phyloP scores from a whole-genome alignment of 2,797 vertebrate species.

The Cuniculus paca region DNA sequence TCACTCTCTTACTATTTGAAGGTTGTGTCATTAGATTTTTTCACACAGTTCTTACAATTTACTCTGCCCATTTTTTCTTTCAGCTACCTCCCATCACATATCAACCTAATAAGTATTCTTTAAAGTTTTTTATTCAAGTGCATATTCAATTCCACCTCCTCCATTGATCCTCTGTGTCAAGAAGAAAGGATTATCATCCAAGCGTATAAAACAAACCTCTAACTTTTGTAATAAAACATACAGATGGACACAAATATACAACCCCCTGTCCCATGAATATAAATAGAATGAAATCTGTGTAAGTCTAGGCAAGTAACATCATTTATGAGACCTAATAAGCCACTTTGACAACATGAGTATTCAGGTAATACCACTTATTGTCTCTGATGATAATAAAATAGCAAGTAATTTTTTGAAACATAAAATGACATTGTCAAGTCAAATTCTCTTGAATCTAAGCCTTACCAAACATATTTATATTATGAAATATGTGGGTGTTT shows the following conservation, averaged over 20 bases:
- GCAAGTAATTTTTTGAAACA: conserved; percentile 51
- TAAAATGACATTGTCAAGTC: conserved; percentile 58
- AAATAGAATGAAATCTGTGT: neutral
- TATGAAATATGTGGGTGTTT: conserved; percentile 59
- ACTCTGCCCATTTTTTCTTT: neutral
- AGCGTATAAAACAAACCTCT: neutral
- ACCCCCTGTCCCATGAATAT: neutral
- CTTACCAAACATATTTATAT: conserved; percentile 21
- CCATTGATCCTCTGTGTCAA: neutral
- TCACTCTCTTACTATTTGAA: neutral
- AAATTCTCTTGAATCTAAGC: conserved; percentile 66
- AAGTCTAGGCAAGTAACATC: neutral
- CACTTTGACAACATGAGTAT: neutral
- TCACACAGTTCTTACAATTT: neutral
- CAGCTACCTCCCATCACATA: neutral
- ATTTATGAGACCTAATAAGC: neutral
- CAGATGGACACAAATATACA: neutral
- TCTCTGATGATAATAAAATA: conserved; percentile 45
- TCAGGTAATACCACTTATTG: conserved; percentile 50
- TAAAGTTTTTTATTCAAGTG: neutral
- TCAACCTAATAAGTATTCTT: conserved; percentile 20
- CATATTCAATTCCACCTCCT: neutral
- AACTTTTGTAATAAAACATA: neutral
- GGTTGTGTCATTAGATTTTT: neutral
- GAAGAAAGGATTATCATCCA: neutral